Base-by-base conservation (phyloP, 2,888 invertebrate genomes). In the Andrena chrysosceles region DNA sequence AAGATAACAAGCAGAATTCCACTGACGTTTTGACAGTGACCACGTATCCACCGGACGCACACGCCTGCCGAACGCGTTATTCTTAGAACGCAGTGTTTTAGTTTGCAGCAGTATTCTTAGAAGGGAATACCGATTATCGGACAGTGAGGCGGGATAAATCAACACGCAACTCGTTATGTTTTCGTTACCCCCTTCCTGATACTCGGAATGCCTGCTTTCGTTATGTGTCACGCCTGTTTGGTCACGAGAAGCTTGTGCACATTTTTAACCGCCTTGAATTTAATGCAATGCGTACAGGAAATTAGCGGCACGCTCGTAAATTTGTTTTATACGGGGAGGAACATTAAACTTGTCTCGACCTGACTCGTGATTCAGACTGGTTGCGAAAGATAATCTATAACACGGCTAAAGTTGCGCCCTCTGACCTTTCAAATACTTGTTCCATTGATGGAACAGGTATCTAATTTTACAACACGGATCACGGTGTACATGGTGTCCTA, bases 1-100 rank as follows among this genome's bases (percentile, higher is more conserved):
- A 67, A 56, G 84, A 88, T 86, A 88, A 89, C 78, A 75, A 77
- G 70, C 49, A 59, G 84, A 85, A 85, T 88, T 85, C 80, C 81
- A 81, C 80, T 72, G 73, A 81, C 81, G 71, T 66, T 83, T 83
- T 77, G 77, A 59, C 68, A 71, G 20, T 26, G 13, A 52, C 56
- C 72, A 66, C 52, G 67, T 62, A 68, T 31, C 48, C 64, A 26
- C 54, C 52, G 73, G 48, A 82, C 62, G 70, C 62, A 48, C 62
- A 31, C 72, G 63, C 31, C 48, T 66, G 6, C 8, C 31, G 33
- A 63, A 59, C 59, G 48, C 59, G 68, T 74, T 74, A 85, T 82
- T 85, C 49, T 69, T 79, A 60, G 78, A 74, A 77, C 16, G 4
- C 62, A 60, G 59, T 59, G 23, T 72, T 81, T 33, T 35, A 63